phyloP scores from a whole-genome alignment of 2,888 invertebrate genomes.

The Agrotis clavis region DNA sequence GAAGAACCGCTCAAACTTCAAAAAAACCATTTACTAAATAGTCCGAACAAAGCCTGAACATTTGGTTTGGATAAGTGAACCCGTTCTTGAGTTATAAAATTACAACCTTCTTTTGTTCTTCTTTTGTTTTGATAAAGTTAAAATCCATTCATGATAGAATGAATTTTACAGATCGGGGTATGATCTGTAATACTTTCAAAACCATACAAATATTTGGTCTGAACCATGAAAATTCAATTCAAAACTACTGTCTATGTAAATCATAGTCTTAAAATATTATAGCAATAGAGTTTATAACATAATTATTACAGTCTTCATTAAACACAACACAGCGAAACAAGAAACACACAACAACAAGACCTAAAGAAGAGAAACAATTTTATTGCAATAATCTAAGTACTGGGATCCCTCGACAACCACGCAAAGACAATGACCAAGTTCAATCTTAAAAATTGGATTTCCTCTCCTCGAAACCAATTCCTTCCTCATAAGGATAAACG shows the following conservation, averaged over 20 bases:
- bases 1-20: too few species aligned
- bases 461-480: constrained; percentile 21
- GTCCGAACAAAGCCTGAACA: too few species aligned
- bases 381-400: constrained; percentile 24
- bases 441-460: constrained; percentile 42
- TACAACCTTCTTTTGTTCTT: too few species aligned
- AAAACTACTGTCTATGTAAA: too few species aligned
- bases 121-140: too few species aligned
- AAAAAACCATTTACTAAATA: too few species aligned
- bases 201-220: neutral
- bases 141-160: too few species aligned
- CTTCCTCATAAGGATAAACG: neutral
- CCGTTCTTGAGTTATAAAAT: too few species aligned
- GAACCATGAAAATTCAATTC: too few species aligned
- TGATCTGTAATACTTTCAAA: neutral
- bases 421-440: constrained; percentile 30
- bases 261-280: neutral
- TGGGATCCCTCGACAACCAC: constrained; percentile 5
- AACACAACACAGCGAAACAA: neutral
- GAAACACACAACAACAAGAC: too few species aligned
- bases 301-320: neutral
- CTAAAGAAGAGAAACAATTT: constrained; percentile 4
- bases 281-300: neutral
- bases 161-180: too few species aligned
- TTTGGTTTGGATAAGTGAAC: too few species aligned